Base-by-base conservation (phyloP, 1,140 invertebrate genomes). In the Himalopsyche phryganea region DNA sequence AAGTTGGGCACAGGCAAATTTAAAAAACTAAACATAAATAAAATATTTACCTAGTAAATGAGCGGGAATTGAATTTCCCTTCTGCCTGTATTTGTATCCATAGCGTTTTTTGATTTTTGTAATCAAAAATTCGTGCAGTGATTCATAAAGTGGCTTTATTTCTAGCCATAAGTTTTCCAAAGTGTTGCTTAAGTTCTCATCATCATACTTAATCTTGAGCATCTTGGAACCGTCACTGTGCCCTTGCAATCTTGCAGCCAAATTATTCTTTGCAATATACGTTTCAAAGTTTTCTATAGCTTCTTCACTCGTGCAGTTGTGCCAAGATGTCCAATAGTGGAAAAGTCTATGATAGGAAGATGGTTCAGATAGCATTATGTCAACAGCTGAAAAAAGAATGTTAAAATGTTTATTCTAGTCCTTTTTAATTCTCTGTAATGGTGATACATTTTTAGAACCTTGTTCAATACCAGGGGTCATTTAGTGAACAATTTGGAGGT, bases 41-140 rank as follows among this genome's bases (percentile, higher is more conserved):
- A 5, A 28, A 28, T 28, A 28, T 28, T 28, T 78, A 86, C 85
- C 86, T 56, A 90, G 68, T 15, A 94, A 71, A 80, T 95, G 92
- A 2, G 89, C 91, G 1, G 91, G 91, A 57, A 95, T 91, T 0
- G 84, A 81, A 1, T 85, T 84, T 35, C 82, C 79, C n/a, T 79
- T 78, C 7, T 67, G 86, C 83, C 11, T 74, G 68, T 57, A 89
- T 77, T 0, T 45, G 7, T 52, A 9, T 17, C 50, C 50, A 11
- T 52, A 45, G 6, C 11, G 4, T 11, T 42, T 15, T 15, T 52
- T 52, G 18, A 52, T n/a, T 18, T 45, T 44, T 11, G 17, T 7
- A 6, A 28, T 13, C 1, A 92, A 87, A 68, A 91, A 94, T 2
- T 85, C 82, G 63, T 93, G 91, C 1, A 95, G 66, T 69, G 91